Percentiles rank a stretch among this genome's conserved stretches.
phyloP scores from a whole-genome alignment of 2,797 vertebrate species.

The Hyperoplus lanceolatus region DNA sequence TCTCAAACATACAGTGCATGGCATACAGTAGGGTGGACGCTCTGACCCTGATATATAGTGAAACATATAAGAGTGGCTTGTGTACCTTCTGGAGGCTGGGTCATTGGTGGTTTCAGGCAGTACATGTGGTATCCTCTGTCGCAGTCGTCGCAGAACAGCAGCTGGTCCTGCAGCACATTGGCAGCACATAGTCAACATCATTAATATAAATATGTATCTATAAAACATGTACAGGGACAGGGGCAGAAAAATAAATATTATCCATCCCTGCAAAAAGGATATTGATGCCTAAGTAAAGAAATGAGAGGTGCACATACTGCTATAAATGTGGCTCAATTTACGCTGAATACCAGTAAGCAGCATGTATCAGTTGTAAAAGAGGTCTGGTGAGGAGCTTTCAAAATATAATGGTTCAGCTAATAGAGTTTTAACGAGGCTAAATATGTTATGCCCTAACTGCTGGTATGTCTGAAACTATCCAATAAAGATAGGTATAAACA shows the following conservation, averaged over 20 bases:
- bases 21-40: not conserved
- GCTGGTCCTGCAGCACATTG: constrained; percentile 90
- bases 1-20: constrained; percentile 25
- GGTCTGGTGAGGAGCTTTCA: not conserved
- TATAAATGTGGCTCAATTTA: not conserved
- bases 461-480: not conserved
- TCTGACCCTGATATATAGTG: constrained; percentile 7
- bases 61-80: not conserved
- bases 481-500: not conserved
- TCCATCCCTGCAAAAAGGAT: not conserved
- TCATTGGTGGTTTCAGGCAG: constrained; percentile 97
- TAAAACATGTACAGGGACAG: not conserved
- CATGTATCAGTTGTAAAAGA: constrained; percentile 3
- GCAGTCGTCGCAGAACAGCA: constrained; percentile 99
- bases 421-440: too few relatives aligned
- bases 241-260: not conserved
- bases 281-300: not conserved
- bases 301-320: not conserved
- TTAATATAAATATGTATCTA: not conserved
- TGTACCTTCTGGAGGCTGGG: constrained; percentile 96
- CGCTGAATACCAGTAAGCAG: not conserved
- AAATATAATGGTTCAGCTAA: not conserved
- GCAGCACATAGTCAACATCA: constrained; percentile 20
- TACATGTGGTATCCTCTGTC: constrained; percentile 99
- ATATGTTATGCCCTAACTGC: not conserved